These are phyloP conservation scores for Cinclus cinclus DNA, from an alignment of 2,113 vertebrate genomes.

Conservation along the genomic window DNA sequence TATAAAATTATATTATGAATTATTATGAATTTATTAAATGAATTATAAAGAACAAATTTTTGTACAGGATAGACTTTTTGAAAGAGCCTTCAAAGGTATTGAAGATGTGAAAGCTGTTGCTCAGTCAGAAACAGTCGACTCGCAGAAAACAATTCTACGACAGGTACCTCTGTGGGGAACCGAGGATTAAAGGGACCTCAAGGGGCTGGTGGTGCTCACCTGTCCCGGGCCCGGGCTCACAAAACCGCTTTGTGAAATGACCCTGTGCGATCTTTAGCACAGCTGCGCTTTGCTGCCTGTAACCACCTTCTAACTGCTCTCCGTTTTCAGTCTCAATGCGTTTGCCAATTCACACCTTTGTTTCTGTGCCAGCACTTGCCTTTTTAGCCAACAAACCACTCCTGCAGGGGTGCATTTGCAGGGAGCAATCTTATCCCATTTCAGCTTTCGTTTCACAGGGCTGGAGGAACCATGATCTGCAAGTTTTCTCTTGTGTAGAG, in stretches of 20 bases:
- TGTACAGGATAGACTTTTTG: neutral
- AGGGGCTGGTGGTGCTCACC: neutral
- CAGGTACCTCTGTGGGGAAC: neutral
- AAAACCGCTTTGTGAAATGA: neutral
- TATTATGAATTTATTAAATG: no score
- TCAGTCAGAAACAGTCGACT: neutral
- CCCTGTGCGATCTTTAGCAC: neutral
- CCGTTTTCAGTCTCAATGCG: neutral
- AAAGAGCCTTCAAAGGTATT: neutral
- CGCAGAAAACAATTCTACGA: neutral
- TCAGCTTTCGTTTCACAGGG: neutral
- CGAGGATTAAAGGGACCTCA: neutral
- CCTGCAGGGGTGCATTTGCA: neutral
- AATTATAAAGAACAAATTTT: neutral
- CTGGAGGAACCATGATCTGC: neutral
- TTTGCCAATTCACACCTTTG: neutral
- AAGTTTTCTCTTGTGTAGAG: neutral
- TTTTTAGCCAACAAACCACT: neutral
- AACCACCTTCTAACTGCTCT: neutral
- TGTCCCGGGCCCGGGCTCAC: neutral
- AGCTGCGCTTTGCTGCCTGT: neutral
- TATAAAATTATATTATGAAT: no score
- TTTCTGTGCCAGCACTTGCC: neutral
- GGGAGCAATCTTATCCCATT: neutral
- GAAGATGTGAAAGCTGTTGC: neutral